Base-by-base conservation (phyloP, 2,888 invertebrate genomes). In the Craniophora ligustri region DNA sequence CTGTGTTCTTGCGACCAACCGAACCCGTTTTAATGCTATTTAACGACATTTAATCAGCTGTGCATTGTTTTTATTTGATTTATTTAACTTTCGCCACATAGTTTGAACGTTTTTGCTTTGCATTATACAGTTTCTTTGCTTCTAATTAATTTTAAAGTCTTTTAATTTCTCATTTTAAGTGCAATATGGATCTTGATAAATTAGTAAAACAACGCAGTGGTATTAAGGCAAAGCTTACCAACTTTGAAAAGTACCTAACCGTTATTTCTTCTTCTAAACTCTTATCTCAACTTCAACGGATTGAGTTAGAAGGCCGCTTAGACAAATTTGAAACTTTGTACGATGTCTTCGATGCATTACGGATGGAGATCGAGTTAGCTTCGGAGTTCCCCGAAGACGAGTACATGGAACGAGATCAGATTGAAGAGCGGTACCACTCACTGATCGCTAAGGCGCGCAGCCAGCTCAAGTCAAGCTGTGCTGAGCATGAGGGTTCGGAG, bases 281-380 rank as follows among this genome's bases (percentile, higher is more conserved):
- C 7, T 7, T 38, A 38, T 38, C 38, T 13, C 13, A 21, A 11
- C 23, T 38, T 11, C 38, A 38, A 23, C 38, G 23, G 21, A 38
- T 38, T 14, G 38, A 38, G 13, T 38, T 38, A 23, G 38, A 38
- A 23, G 21, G 38, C 10, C 38, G 38, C 38, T 23, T 38, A 14
- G 14, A 13, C 11, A 38, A 38, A 23, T 38, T 38, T 23, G 38
- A 38, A 13, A 23, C 38, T 13, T 13, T 38, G 11, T 38, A 38
- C n/a, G n/a, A n/a, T n/a, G n/a, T n/a, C n/a, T n/a, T n/a, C n/a
- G n/a, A n/a, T n/a, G n/a, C n/a, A n/a, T n/a, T n/a, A n/a, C 38
- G 23, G 38, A 38, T 23, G 21, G 38, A 38, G 23, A 38, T 38
- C 23, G 38, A 38, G 8, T 21, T 38, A 23, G 21, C 6, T 5